phyloP scores from a whole-genome alignment of 2,797 vertebrate species.

The Lutjanus argentimaculatus region DNA sequence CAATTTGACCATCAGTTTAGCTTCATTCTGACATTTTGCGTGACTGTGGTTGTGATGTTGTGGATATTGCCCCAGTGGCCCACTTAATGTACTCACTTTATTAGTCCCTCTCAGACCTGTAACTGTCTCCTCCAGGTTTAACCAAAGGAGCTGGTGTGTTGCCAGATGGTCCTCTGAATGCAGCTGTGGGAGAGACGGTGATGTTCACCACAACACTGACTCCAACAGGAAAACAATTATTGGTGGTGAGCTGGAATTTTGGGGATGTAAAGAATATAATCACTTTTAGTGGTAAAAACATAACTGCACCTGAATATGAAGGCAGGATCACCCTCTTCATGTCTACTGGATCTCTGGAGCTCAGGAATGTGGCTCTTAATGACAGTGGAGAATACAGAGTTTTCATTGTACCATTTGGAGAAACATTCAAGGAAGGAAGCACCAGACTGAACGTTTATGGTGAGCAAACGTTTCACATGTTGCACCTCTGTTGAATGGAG shows the following conservation, averaged over 20 bases:
- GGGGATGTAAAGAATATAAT: neutral
- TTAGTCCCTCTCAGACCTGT: neutral
- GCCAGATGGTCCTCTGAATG: constrained; percentile 31
- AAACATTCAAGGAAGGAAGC: accelerated
- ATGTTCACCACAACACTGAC: constrained; percentile 26
- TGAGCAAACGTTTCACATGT: constrained; percentile 34
- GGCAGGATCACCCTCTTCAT: too few relatives aligned
- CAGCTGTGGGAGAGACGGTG: constrained; percentile 17
- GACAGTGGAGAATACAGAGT: constrained; percentile 54
- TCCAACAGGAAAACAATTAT: accelerated
- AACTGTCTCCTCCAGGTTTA: constrained; percentile 53
- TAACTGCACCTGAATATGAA: too few relatives aligned
- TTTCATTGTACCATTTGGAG: accelerated
- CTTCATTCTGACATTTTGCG: too few relatives aligned
- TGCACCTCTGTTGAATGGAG: neutral
- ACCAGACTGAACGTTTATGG: constrained; percentile 2
- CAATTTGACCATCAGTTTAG: too few relatives aligned
- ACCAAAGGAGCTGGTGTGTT: constrained; percentile 43
- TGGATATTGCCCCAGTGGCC: neutral
- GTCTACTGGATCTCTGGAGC: too few relatives aligned
- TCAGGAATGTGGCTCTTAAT: neutral
- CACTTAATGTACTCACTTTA: neutral
- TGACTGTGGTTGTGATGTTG: neutral
- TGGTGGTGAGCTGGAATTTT: constrained; percentile 14
- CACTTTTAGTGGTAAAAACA: too few relatives aligned